Evolutionary conservation across 2,113 vertebrate species (phyloP).

Genomic region (Crotalus helleri): DNA sequence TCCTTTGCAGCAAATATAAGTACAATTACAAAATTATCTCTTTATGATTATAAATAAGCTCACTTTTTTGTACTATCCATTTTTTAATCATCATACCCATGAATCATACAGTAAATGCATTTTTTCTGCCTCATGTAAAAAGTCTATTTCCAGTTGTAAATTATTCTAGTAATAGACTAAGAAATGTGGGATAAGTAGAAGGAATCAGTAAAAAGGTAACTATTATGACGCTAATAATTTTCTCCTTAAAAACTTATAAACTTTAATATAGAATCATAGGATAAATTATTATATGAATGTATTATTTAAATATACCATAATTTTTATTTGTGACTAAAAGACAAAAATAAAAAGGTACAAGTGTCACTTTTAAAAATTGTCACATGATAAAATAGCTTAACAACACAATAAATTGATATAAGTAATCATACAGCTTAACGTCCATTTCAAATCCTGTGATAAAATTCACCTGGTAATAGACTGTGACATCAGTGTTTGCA

Average conservation of each 20-base stretch:
- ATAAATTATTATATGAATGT: neutral
- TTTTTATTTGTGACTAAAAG: neutral
- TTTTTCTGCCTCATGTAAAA: neutral
- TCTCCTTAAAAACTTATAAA: neutral
- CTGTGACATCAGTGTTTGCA: slow-evolving; percentile 86
- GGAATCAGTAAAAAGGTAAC: neutral
- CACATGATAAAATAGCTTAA: neutral
- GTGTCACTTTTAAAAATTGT: neutral
- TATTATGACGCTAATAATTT: neutral
- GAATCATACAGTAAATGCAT: neutral
- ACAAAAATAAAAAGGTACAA: neutral
- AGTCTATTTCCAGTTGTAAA: neutral
- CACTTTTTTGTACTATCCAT: neutral
- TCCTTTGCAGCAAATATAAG: neutral
- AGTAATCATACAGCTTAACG: neutral
- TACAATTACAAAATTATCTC: neutral
- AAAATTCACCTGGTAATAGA: slow-evolving; percentile 79
- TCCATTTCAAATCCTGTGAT: fast-evolving
- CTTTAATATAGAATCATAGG: neutral
- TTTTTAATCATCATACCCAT: neutral
- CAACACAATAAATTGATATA: neutral
- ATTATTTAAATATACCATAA: neutral
- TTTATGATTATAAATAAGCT: neutral
- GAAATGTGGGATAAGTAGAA: neutral
- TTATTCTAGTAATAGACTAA: neutral